phyloP scores from a whole-genome alignment of 2,797 vertebrate genomes.

The Chiloscyllium punctatum region DNA sequence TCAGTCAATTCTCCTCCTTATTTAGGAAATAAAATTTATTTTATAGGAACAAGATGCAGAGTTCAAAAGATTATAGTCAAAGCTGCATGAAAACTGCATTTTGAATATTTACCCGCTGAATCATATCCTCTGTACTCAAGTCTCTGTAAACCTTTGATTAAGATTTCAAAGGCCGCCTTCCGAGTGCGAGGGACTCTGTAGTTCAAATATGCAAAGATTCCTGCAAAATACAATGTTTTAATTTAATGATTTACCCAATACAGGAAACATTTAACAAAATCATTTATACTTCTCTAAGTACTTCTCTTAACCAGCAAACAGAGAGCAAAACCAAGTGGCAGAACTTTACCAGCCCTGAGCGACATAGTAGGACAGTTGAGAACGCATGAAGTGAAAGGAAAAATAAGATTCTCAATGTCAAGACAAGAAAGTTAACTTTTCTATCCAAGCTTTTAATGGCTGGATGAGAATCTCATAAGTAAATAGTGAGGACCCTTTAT shows the following conservation, averaged over 20 bases:
- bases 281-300: not conserved
- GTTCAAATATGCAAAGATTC: conserved; percentile 97
- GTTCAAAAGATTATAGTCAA: not conserved
- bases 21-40: not conserved
- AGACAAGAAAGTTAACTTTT: no score
- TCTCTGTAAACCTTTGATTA: conserved; percentile 86
- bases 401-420: no score
- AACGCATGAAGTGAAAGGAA: no score
- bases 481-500: no score
- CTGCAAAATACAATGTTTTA: conserved; percentile 50
- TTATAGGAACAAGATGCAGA: no score
- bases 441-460: no score
- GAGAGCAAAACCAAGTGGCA: not conserved
- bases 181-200: conserved; percentile 83
- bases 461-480: no score
- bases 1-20: not conserved
- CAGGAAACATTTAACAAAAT: not conserved
- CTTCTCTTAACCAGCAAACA: no score
- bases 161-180: conserved; percentile 83
- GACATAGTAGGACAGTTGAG: no score
- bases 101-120: conserved; percentile 74
- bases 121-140: conserved; percentile 96
- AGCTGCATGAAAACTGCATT: not conserved
- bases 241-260: not conserved
- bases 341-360: not conserved